These are phyloP conservation scores for Herpailurus yagouaroundi DNA, from an alignment of 2,113 vertebrate genomes.

Conservation along the genomic window DNA sequence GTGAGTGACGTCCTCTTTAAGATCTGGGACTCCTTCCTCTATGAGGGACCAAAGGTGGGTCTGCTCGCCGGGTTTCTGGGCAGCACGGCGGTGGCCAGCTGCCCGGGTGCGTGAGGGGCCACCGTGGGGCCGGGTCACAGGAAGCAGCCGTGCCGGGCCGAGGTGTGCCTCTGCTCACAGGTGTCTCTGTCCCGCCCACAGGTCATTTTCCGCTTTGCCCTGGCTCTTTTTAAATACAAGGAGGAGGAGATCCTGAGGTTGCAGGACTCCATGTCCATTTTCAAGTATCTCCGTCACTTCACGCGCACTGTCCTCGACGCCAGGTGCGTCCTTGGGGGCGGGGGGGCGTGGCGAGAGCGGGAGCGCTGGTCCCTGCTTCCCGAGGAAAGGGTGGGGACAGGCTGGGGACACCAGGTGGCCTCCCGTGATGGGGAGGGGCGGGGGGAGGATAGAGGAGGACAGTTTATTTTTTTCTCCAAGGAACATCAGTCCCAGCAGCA, in stretches of 20 bases:
- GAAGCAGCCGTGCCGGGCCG: neutral
- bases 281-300: constrained; percentile 97
- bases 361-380: rapidly evolving
- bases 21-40: constrained; percentile 98
- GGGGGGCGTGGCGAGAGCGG: rapidly evolving
- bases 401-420: neutral
- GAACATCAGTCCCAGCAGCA: rapidly evolving
- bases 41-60: constrained; percentile 96
- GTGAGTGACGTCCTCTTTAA: constrained; percentile 97
- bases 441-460: too few species aligned
- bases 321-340: constrained; percentile 84
- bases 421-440: neutral
- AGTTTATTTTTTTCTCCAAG: neutral
- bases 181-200: constrained; percentile 67
- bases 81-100: rapidly evolving
- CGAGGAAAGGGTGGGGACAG: neutral
- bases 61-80: rapidly evolving
- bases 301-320: constrained; percentile 94
- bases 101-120: rapidly evolving
- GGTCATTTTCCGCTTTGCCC: constrained; percentile 97
- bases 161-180: rapidly evolving
- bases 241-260: constrained; percentile 97
- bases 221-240: constrained; percentile 97
- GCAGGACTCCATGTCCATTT: constrained; percentile 94
- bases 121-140: neutral